Conservation (phyloP, 2,888 invertebrate genomes). For the Norana najaformis region DNA sequence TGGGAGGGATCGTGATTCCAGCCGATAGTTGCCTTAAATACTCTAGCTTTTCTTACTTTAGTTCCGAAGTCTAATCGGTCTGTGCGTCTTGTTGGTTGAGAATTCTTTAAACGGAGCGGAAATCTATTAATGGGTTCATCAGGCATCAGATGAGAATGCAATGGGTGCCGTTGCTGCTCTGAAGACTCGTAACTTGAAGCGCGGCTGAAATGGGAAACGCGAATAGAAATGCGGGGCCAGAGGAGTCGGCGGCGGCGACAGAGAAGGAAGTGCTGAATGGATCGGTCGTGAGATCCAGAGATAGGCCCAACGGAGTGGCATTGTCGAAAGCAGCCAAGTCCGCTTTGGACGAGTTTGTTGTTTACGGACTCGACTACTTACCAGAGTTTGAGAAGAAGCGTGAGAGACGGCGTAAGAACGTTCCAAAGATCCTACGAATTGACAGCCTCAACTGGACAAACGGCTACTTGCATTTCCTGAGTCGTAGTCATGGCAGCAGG, state of each 20-base stretch:
- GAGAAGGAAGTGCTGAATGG: not conserved
- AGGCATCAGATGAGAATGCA: not conserved
- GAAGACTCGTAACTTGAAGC: not conserved
- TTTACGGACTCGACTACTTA: constrained; percentile 36
- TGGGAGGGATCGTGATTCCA: not conserved
- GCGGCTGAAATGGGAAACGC: not conserved
- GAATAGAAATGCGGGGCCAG: not conserved
- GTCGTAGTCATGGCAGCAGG: constrained; percentile 16
- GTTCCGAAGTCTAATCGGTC: not conserved
- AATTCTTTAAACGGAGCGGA: not conserved
- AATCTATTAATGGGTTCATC: not conserved
- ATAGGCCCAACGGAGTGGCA: not conserved
- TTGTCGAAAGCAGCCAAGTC: not conserved
- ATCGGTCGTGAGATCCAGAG: not conserved
- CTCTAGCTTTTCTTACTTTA: not conserved
- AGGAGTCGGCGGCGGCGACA: not conserved
- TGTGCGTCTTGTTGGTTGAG: not conserved
- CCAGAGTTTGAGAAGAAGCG: constrained; percentile 34
- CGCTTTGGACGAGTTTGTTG: constrained; percentile 27
- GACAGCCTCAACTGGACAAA: constrained; percentile 26
- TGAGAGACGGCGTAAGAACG: constrained; percentile 29
- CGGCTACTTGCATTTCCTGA: constrained; percentile 14
- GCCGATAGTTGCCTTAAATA: not conserved
- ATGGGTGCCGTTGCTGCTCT: not conserved
- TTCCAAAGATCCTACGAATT: constrained; percentile 29